phyloP scores from a whole-genome alignment of 2,888 invertebrate species.

The Bursaphelenchus okinawaensis region DNA sequence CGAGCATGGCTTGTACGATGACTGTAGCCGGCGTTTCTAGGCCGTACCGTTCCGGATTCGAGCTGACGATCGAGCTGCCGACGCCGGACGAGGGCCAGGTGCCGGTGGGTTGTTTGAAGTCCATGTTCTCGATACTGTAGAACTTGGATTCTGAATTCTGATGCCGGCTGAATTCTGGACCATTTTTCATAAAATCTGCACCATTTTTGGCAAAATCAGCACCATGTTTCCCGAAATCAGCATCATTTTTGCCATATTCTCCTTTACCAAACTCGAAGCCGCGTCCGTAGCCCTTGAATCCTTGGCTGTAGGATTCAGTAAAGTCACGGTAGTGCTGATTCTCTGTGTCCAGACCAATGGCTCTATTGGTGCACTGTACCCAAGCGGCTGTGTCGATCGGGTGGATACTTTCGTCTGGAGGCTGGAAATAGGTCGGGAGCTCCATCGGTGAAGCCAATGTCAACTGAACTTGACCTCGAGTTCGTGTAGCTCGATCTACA shows the following conservation, averaged over 20 bases:
- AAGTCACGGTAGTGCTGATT: no score
- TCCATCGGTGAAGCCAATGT: slow-evolving; percentile 14
- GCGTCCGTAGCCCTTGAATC: no score
- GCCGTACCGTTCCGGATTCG: background rate
- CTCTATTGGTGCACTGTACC: slow-evolving; percentile 29
- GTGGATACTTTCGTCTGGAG: slow-evolving; percentile 24
- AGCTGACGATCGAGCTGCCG: slow-evolving; percentile 4
- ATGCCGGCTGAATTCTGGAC: no score
- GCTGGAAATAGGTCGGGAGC: slow-evolving; percentile 8
- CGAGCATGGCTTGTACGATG: slow-evolving; percentile 16
- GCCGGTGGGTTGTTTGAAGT: background rate
- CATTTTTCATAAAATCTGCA: no score
- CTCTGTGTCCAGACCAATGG: slow-evolving; percentile 13
- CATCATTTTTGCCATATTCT: no score
- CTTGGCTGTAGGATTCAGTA: no score
- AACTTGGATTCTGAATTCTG: background rate
- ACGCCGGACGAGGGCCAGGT: slow-evolving; percentile 11
- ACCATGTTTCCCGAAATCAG: no score
- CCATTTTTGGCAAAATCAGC: no score
- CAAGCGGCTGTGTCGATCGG: slow-evolving; percentile 31
- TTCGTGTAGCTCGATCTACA: slow-evolving; percentile 13
- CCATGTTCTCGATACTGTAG: background rate
- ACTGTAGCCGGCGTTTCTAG: background rate
- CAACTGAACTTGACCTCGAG: slow-evolving; percentile 15
- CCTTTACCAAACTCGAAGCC: no score